These are phyloP conservation scores for Turdus rufiventris DNA, from an alignment of 2,113 vertebrate genomes.

Conservation along the genomic window DNA sequence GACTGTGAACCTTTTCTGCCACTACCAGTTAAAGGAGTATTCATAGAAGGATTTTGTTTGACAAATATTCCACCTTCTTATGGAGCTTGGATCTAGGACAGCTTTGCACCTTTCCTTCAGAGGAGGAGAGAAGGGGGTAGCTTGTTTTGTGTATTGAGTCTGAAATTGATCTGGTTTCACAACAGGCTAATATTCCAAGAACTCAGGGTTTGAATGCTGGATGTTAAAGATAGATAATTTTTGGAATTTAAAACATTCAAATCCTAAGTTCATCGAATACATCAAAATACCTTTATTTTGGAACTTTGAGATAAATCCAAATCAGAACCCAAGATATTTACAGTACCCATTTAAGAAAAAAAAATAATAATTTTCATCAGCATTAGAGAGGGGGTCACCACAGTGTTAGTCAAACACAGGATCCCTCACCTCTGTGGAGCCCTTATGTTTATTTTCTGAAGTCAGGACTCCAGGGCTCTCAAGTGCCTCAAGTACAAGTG, in stretches of 20 bases:
- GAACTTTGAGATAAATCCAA: neutral
- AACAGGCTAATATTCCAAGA: neutral
- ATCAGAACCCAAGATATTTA: neutral
- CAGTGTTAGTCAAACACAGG: constrained; percentile 48
- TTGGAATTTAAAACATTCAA: neutral
- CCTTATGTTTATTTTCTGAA: constrained; percentile 40
- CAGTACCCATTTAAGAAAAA: neutral
- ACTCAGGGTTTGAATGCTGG: neutral
- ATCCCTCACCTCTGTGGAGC: constrained; percentile 52
- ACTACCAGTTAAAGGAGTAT: neutral
- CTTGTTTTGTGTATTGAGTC: neutral
- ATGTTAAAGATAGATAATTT: neutral
- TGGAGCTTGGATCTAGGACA: neutral
- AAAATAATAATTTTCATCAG: neutral
- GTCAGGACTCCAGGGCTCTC: neutral
- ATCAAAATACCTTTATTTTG: neutral
- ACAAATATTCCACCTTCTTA: neutral
- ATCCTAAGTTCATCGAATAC: neutral
- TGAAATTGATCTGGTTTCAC: neutral
- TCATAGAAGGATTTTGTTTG: neutral
- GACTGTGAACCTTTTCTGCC: neutral
- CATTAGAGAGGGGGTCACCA: neutral
- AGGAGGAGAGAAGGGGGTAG: neutral
- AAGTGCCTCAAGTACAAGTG: neutral
- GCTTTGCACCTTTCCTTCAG: neutral